Evolutionary conservation across 2,113 vertebrate genomes (phyloP).

Genomic region (Calyptomena viridis): DNA sequence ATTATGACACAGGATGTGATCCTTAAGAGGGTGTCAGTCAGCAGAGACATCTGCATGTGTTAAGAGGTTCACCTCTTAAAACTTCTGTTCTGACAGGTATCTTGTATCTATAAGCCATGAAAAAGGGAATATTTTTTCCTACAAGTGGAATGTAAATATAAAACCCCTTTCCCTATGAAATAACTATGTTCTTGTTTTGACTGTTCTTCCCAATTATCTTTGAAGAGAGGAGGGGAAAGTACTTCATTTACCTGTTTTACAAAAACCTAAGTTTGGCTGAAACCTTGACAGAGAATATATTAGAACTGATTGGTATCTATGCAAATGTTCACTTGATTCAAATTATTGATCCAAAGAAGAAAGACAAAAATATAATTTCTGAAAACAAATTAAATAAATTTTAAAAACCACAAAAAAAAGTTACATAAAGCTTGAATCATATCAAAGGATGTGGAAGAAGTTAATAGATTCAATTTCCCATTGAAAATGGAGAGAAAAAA

Average conservation of each 20-base stretch:
- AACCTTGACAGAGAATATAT: neutral
- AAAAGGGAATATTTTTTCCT: neutral
- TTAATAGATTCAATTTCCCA: neutral
- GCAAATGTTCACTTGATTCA: neutral
- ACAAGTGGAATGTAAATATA: neutral
- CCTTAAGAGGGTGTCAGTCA: neutral
- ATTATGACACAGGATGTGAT: neutral
- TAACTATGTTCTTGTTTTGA: neutral
- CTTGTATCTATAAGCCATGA: neutral
- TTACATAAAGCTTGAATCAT: neutral
- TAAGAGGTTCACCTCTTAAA: neutral
- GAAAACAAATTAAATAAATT: neutral
- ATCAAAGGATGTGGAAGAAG: neutral
- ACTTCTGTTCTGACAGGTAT: neutral
- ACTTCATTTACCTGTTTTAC: neutral
- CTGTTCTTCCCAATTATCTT: neutral
- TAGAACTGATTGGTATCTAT: neutral
- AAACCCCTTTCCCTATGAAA: neutral
- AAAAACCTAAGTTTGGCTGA: neutral
- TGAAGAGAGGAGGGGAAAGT: neutral
- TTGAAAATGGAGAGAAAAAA: neutral
- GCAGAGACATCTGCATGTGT: neutral
- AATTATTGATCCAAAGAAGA: neutral
- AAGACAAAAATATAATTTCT: neutral
- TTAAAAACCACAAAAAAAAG: neutral